Evolutionary conservation across 2,888 invertebrate species (phyloP), one percentile per base, ranked within the genome.

Genomic region (Flexamia atlantica): DNA sequence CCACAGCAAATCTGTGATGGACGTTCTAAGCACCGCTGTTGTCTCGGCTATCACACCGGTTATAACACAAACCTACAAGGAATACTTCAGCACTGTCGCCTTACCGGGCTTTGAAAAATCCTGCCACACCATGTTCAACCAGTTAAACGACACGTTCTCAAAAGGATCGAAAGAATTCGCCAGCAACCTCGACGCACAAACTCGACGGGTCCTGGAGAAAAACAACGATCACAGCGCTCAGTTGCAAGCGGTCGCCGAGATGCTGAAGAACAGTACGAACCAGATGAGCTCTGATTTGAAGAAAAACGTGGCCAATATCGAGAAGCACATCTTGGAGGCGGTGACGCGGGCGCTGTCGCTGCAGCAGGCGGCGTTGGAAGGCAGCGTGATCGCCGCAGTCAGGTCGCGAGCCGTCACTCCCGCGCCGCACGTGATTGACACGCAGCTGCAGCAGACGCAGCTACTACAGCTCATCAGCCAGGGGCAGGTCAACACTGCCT

Each of bases 141-240:
- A 99, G 90, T 92, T 99, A 83, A 97, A 97, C 89, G 95, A 96
- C 80, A 94, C 95, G 23, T 99, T 98, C 91, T 94, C 95, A 81
- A 93, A 93, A 86, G 99, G 99, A 82, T 97, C 98, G 9, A 95
- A 95, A 89, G 98, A 98, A 91, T 97, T 98, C 98, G 91, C 81
- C n/a, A 10, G 46, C n/a, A 53, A 53, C 28, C 53, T 81, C 14
- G 81, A 93, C 94, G 90, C 70, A 0, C 79, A 84, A 25, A 50
- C 80, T 0, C 30, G 40, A 25, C 46, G 40, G 0, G 20, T 84
- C 25, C 3, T 53, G 17, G 81, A 84, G 28, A 80, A 84, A 36
- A 72, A 42, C 50, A 70, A 36, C 14, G 84, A 84, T 14, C 57
- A 60, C 28, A 81, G 36, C 10, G 30, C 57, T 40, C 46, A 84